A percentile compares a stretch with the other conserved stretches of the same genome.
These are phyloP conservation scores for Gephyroberyx darwinii DNA, from an alignment of 2,797 vertebrate species.

Conservation along the genomic window DNA sequence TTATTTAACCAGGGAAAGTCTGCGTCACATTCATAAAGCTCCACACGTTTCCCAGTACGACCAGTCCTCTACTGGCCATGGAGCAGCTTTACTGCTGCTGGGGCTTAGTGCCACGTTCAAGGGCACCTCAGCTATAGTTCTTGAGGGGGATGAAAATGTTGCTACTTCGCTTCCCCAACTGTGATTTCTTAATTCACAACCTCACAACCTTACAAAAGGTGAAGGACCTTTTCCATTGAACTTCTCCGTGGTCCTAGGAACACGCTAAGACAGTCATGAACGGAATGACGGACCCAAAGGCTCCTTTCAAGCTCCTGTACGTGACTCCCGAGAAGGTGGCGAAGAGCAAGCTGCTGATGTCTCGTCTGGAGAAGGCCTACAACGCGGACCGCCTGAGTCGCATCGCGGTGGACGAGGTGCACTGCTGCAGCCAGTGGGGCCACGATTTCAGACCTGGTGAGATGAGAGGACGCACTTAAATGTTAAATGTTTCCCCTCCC, in stretches of 20 bases:
- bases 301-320: conserved; percentile 90
- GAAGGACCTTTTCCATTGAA: neutral
- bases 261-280: conserved; percentile 88
- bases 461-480: conserved; percentile 64
- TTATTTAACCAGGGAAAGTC: too few relatives aligned
- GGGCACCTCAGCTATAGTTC: too few relatives aligned
- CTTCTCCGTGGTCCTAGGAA: conserved; percentile 76
- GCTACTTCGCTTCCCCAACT: too few relatives aligned
- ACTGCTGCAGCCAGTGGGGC: conserved; percentile 99
- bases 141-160: too few relatives aligned
- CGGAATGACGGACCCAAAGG: conserved; percentile 84
- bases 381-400: conserved; percentile 84
- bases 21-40: too few relatives aligned
- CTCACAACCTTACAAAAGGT: too few relatives aligned
- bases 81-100: too few relatives aligned
- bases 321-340: conserved; percentile 98
- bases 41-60: too few relatives aligned
- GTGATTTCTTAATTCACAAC: too few relatives aligned
- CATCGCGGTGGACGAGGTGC: conserved; percentile 95
- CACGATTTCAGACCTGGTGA: conserved; percentile 97
- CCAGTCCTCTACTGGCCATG: too few relatives aligned
- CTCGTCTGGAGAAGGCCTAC: conserved; percentile 94
- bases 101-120: too few relatives aligned
- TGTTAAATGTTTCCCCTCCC: too few relatives aligned
- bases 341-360: conserved; percentile 98